Conservation (phyloP, 2,797 vertebrate genomes). For the Neomorphus geoffroyi region DNA sequence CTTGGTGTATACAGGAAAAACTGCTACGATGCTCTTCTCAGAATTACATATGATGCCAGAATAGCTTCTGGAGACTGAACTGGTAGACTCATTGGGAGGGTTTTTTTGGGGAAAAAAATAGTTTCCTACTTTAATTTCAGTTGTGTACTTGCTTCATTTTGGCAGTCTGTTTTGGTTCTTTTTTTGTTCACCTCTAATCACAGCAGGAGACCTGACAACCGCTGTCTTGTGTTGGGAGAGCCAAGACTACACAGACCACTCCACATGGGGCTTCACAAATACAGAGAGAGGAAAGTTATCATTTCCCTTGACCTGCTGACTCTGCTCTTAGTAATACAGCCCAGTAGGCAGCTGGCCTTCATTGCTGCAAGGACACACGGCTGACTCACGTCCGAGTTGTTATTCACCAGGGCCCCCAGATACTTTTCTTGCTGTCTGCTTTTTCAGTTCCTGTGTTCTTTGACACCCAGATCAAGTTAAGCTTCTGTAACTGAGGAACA, state of each 20-base stretch:
- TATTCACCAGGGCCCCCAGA: not conserved
- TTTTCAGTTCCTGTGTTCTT: not conserved
- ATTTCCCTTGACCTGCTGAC: not conserved
- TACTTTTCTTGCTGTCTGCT: not conserved
- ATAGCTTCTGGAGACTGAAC: not conserved
- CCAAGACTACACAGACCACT: not conserved
- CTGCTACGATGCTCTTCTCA: not conserved
- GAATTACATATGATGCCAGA: not conserved
- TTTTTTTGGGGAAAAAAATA: not conserved
- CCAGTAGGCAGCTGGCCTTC: not conserved
- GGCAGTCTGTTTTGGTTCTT: not conserved
- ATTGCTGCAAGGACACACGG: fast-evolving
- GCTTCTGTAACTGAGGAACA: not conserved
- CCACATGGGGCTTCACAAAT: not conserved
- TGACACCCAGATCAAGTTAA: not conserved
- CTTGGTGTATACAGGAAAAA: not conserved
- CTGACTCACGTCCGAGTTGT: not conserved
- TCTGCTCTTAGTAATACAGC: fast-evolving
- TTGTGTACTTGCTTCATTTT: not conserved
- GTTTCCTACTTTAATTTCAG: not conserved
- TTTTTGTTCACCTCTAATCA: not conserved
- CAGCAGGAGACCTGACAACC: not conserved
- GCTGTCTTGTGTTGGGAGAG: not conserved
- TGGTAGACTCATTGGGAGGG: not conserved
- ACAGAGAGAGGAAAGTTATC: not conserved